A percentile compares a stretch with the other conserved stretches of the same genome.
Evolutionary conservation across 1,140 invertebrate species (phyloP).

Genomic region (Gryllus bimaculatus): DNA sequence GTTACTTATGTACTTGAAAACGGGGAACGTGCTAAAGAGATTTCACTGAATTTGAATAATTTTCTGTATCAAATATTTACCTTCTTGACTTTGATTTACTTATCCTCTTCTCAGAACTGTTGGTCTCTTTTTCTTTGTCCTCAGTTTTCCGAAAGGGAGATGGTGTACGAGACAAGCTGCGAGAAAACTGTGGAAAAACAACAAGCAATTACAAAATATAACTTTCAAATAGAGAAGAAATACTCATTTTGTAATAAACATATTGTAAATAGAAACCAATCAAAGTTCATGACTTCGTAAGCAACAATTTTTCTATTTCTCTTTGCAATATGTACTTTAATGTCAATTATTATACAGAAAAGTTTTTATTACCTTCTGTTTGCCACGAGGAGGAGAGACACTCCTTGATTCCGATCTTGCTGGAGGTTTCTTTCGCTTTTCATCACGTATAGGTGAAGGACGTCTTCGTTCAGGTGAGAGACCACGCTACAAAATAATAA

Average conservation of each 20-base stretch:
- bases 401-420: conserved; percentile 26
- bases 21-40: no score
- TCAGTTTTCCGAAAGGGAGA: conserved; percentile 70
- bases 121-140: conserved; percentile 33
- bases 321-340: no score
- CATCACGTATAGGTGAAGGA: conserved; percentile 11
- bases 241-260: no score
- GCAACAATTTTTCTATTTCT: no score
- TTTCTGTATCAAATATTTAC: neutral
- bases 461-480: neutral
- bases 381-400: conserved; percentile 24
- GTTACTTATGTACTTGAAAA: no score
- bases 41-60: no score
- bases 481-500: neutral
- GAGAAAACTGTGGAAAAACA: conserved; percentile 23
- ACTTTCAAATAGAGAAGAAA: no score
- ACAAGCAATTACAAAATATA: no score
- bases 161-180: conserved; percentile 65
- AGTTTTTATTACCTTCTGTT: conserved; percentile 6
- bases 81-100: conserved; percentile 12
- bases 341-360: no score
- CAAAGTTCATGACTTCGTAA: no score
- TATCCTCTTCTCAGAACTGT: conserved; percentile 6
- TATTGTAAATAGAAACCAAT: no score
- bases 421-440: conserved; percentile 13